A percentile compares a stretch with the other conserved stretches of the same genome.
phyloP scores from a whole-genome alignment of 1,140 invertebrate species.

The Meloidogyne exigua region DNA sequence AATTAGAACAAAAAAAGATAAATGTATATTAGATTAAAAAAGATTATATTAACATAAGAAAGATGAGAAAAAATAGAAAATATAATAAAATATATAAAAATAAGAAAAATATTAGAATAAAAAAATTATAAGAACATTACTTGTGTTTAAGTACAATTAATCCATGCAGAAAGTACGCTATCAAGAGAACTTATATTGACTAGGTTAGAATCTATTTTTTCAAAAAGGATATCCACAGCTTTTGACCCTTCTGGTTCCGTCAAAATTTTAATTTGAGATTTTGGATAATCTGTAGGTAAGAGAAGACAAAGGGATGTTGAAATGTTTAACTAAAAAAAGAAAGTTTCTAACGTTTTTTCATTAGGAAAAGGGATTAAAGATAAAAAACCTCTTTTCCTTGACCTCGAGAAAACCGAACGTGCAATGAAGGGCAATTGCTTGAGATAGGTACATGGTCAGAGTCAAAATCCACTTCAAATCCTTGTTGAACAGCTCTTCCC shows the following conservation, averaged over 20 bases:
- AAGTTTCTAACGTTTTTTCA: too few species aligned
- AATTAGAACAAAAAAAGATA: too few species aligned
- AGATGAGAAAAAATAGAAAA: too few species aligned
- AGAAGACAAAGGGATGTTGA: not conserved
- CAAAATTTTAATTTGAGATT: conserved; percentile 7
- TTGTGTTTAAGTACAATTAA: not conserved
- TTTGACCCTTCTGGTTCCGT: not conserved
- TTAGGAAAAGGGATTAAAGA: not conserved
- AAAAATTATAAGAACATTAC: not conserved
- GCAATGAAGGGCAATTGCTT: not conserved
- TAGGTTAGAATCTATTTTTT: conserved; percentile 7
- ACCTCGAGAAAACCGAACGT: conserved; percentile 7
- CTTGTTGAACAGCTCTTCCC: not conserved
- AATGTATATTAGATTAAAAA: too few species aligned
- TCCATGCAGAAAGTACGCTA: conserved; percentile 3
- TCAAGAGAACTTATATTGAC: conserved; percentile 21
- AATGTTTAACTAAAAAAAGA: not conserved
- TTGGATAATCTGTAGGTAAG: conserved; percentile 1
- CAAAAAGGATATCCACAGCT: conserved; percentile 3
- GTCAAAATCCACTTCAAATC: not conserved
- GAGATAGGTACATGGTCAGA: conserved; percentile 17
- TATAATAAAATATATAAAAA: not conserved
- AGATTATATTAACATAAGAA: too few species aligned
- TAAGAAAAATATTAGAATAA: not conserved
- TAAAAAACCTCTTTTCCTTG: not conserved